Percentiles rank a stretch among this genome's conserved stretches.
Conservation (phyloP, 2,113 vertebrate species). For the Calidris pugnax region DNA sequence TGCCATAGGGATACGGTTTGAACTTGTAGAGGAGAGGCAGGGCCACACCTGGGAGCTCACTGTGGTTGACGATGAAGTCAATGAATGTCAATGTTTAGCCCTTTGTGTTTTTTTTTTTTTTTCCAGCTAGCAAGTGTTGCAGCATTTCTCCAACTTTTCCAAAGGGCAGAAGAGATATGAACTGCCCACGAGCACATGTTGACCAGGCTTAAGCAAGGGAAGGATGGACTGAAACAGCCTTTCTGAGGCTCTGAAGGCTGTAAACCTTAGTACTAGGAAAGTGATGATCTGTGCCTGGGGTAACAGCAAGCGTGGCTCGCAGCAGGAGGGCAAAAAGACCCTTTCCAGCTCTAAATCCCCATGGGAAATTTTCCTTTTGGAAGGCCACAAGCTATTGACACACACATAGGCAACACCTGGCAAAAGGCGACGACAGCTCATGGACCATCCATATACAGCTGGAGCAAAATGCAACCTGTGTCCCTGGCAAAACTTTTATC, state of each 20-base stretch:
- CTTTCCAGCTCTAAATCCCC: background rate
- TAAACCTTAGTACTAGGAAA: background rate
- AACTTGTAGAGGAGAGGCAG: background rate
- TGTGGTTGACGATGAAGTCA: background rate
- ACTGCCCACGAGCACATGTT: background rate
- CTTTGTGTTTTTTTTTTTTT: background rate
- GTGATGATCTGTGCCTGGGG: background rate
- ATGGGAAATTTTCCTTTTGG: background rate
- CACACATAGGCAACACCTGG: background rate
- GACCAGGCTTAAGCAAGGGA: background rate
- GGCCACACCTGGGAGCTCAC: background rate
- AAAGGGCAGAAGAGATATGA: background rate
- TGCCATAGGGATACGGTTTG: background rate
- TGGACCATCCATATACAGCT: background rate
- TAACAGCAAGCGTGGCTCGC: background rate
- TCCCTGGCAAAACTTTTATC: background rate
- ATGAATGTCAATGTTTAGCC: background rate
- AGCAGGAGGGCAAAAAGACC: background rate
- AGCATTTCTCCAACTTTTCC: background rate
- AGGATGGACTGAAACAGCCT: background rate
- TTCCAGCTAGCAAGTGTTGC: background rate
- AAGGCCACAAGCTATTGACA: background rate
- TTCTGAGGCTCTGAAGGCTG: background rate
- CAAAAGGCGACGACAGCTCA: background rate
- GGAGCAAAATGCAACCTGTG: background rate